Evolutionary conservation across 2,797 vertebrate species (phyloP).

Genomic region (Chanos chanos): DNA sequence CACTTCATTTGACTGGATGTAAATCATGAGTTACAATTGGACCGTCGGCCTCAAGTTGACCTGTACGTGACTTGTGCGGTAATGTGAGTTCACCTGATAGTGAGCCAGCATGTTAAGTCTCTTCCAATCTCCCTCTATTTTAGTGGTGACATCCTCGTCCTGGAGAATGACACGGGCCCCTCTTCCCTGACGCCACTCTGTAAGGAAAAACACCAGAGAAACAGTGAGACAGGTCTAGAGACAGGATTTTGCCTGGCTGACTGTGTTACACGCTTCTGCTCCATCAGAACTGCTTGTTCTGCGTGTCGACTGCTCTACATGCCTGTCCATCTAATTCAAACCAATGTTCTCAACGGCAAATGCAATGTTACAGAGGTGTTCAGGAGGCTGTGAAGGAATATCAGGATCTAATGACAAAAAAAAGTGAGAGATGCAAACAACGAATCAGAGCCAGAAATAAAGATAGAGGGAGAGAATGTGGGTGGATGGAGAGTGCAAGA

Average conservation of each 20-base stretch:
- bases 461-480: not conserved
- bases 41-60: too few species aligned
- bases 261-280: too few species aligned
- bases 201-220: not conserved
- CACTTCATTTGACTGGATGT: too few species aligned
- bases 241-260: too few species aligned
- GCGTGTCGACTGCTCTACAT: too few species aligned
- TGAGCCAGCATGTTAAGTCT: slow-evolving; percentile 91
- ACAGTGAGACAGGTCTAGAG: too few species aligned
- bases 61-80: not conserved
- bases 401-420: not conserved
- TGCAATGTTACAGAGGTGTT: too few species aligned
- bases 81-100: slow-evolving; percentile 63
- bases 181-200: slow-evolving; percentile 94
- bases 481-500: not conserved
- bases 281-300: too few species aligned
- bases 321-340: too few species aligned
- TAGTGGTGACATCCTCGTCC: slow-evolving; percentile 95
- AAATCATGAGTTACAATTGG: too few species aligned
- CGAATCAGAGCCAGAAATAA: not conserved
- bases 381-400: too few species aligned
- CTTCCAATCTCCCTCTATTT: slow-evolving; percentile 98
- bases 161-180: slow-evolving; percentile 90
- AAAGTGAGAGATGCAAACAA: not conserved
- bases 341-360: too few species aligned